Evolutionary conservation across 2,113 vertebrate species (phyloP).

Genomic region (Columba livia): DNA sequence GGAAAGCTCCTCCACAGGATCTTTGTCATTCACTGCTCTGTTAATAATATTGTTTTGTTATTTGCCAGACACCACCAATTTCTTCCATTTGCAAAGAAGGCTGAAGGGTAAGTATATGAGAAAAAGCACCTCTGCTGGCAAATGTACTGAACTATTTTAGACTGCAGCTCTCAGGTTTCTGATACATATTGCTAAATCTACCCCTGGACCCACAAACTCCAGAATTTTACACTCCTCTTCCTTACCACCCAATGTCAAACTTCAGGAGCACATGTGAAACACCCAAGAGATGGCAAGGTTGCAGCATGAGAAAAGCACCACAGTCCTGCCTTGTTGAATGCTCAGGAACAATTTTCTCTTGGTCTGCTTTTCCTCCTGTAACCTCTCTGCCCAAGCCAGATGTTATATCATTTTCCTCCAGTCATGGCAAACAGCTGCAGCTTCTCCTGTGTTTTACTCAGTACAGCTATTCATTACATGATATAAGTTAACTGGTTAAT

Average conservation of each 20-base stretch:
- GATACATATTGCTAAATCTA: background rate
- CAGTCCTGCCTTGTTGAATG: background rate
- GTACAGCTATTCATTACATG: background rate
- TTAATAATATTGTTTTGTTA: background rate
- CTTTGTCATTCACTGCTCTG: background rate
- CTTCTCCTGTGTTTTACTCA: background rate
- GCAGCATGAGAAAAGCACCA: background rate
- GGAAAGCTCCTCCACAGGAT: background rate
- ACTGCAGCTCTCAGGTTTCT: background rate
- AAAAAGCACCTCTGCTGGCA: background rate
- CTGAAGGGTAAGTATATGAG: background rate
- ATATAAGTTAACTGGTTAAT: background rate
- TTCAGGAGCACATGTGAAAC: background rate
- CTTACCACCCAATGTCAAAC: background rate
- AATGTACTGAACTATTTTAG: background rate
- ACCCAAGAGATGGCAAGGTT: background rate
- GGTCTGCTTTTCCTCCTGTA: background rate
- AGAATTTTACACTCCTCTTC: background rate
- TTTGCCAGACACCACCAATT: background rate
- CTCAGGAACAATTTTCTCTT: background rate
- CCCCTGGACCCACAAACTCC: accelerated
- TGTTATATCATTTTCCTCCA: background rate
- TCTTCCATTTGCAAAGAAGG: background rate
- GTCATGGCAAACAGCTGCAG: background rate
- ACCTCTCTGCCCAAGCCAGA: background rate